These are phyloP conservation scores for Euproctis similis DNA, from an alignment of 2,888 invertebrate species.

Conservation along the genomic window DNA sequence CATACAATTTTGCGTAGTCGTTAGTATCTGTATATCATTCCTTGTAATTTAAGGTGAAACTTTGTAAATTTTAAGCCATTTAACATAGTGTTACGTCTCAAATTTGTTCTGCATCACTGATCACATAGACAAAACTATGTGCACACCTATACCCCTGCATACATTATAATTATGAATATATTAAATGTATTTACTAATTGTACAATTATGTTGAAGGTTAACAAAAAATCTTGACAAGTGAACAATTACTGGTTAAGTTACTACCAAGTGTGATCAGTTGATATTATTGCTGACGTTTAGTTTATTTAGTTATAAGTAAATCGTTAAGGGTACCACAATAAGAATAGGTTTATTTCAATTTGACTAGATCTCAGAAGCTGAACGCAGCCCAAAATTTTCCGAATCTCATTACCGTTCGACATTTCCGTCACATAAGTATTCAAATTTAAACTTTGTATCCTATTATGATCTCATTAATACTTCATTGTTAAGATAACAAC, in stretches of 20 bases:
- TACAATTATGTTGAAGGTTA: too few species aligned
- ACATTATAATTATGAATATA: too few species aligned
- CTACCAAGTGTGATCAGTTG: conserved; percentile 8
- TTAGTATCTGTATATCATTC: conserved; percentile 49
- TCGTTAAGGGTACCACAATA: conserved; percentile 27
- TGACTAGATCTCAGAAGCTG: conserved; percentile 42
- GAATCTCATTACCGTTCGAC: conserved; percentile 29
- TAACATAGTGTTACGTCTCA: conserved; percentile 38
- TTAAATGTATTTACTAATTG: too few species aligned
- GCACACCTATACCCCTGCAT: background rate
- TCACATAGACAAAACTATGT: conserved; percentile 3
- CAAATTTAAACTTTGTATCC: conserved; percentile 22
- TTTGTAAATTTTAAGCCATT: conserved; percentile 50
- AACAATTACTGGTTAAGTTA: too few species aligned
- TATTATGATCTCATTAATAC: conserved; percentile 54
- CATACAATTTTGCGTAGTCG: conserved; percentile 30
- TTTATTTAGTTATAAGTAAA: conserved; percentile 38
- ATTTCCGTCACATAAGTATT: conserved; percentile 6
- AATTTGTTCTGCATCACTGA: conserved; percentile 22
- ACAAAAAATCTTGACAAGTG: too few species aligned
- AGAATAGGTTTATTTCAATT: conserved; percentile 19
- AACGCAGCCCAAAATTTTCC: conserved; percentile 12
- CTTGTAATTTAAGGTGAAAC: conserved; percentile 46
- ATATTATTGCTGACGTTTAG: conserved; percentile 21
- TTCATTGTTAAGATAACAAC: conserved; percentile 26